Evolutionary conservation across 2,888 invertebrate species (phyloP).

Genomic region (Apodemia zela): DNA sequence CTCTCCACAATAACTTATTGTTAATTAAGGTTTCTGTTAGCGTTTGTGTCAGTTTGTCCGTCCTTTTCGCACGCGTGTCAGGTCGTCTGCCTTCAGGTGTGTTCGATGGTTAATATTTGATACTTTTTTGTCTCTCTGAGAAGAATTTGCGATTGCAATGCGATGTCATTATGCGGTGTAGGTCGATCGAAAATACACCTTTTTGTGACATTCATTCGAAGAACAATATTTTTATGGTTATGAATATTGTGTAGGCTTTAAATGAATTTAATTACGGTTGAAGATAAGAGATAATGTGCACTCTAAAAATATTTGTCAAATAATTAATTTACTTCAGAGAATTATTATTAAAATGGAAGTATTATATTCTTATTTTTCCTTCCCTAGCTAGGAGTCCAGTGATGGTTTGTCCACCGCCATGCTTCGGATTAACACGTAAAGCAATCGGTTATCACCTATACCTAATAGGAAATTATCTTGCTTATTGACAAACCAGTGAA

Average conservation of each 20-base stretch:
- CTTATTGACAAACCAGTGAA: too few relatives aligned
- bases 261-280: constrained; percentile 4
- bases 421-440: too few relatives aligned
- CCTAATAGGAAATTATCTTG: too few relatives aligned
- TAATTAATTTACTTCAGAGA: neutral
- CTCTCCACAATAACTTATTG: constrained; percentile 21
- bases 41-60: constrained; percentile 43
- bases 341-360: too few relatives aligned
- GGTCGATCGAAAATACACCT: constrained; percentile 38
- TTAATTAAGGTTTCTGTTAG: constrained; percentile 30
- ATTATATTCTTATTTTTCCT: too few relatives aligned
- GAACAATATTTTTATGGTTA: constrained; percentile 19
- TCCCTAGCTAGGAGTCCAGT: too few relatives aligned
- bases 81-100: constrained; percentile 70
- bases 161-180: constrained; percentile 42
- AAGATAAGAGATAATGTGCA: neutral
- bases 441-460: too few relatives aligned
- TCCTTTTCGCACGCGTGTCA: constrained; percentile 72
- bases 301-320: neutral
- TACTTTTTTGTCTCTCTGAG: constrained; percentile 68
- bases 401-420: too few relatives aligned
- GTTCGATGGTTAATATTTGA: constrained; percentile 75
- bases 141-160: constrained; percentile 50
- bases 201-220: constrained; percentile 35
- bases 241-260: constrained; percentile 18